phyloP scores from a whole-genome alignment of 2,113 vertebrate species.

The Rallus limicola region DNA sequence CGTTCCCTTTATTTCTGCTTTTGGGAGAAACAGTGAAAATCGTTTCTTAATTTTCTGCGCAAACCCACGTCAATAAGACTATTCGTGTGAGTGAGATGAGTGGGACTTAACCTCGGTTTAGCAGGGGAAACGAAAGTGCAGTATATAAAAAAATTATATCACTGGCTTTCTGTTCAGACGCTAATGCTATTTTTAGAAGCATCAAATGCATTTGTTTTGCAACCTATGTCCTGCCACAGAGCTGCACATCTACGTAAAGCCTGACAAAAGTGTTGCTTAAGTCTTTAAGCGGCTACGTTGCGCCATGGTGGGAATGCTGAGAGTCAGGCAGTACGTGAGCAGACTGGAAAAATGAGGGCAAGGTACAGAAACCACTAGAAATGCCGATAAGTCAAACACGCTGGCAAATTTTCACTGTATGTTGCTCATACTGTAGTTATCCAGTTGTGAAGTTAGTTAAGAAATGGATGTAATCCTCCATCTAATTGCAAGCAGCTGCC shows the following conservation, averaged over 20 bases:
- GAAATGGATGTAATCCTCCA: slow-evolving; percentile 70
- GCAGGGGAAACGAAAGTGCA: slow-evolving; percentile 58
- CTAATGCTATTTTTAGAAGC: slow-evolving; percentile 36
- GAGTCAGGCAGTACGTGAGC: slow-evolving; percentile 65
- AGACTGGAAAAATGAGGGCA: slow-evolving; percentile 67
- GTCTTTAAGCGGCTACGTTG: slow-evolving; percentile 39
- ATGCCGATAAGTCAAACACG: slow-evolving; percentile 65
- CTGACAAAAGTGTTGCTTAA: slow-evolving; percentile 46
- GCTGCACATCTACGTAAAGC: slow-evolving; percentile 63
- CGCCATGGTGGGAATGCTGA: slow-evolving; percentile 61
- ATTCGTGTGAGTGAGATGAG: not conserved
- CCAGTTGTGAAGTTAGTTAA: slow-evolving; percentile 73
- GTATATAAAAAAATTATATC: not conserved
- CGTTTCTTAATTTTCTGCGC: slow-evolving; percentile 5
- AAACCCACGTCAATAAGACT: not conserved
- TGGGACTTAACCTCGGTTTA: slow-evolving; percentile 7
- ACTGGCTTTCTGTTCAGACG: slow-evolving; percentile 18
- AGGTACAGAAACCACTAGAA: slow-evolving; percentile 75
- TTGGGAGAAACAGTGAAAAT: slow-evolving; percentile 33
- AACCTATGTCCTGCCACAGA: slow-evolving; percentile 52
- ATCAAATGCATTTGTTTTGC: slow-evolving; percentile 49
- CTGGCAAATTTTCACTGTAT: slow-evolving; percentile 65
- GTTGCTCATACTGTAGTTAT: slow-evolving; percentile 67
- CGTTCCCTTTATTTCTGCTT: not conserved
- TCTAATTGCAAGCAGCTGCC: slow-evolving; percentile 80